Percentiles rank a stretch among this genome's conserved stretches.
phyloP scores from a whole-genome alignment of 53 echinoderm and acorn worm genomes.

The Echinometra lucunter region DNA sequence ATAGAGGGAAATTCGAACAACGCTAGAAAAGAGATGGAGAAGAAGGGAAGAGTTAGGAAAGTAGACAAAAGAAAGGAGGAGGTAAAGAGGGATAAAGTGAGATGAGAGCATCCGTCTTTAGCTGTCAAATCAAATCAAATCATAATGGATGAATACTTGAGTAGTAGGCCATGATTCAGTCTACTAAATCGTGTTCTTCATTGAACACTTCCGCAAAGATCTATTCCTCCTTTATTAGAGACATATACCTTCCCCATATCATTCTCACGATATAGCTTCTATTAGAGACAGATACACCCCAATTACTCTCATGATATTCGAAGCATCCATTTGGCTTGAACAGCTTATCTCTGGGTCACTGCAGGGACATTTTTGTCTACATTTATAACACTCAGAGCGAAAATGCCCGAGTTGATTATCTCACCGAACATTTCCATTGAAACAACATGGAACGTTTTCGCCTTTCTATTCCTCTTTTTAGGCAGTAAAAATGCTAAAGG shows the following conservation, averaged over 20 bases:
- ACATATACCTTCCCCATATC: neutral
- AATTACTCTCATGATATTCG: conserved; percentile 18
- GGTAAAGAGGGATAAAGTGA: neutral
- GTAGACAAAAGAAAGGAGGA: neutral
- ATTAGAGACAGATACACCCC: conserved; percentile 2
- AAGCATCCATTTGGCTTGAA: neutral
- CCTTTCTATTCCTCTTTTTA: neutral
- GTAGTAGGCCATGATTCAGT: conserved; percentile 19
- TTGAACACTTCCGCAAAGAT: conserved; percentile 32
- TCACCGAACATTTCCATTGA: too few relatives aligned
- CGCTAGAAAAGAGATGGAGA: too few relatives aligned
- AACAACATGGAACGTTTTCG: neutral
- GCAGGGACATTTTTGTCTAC: neutral
- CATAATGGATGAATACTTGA: neutral
- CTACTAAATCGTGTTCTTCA: conserved; percentile 32
- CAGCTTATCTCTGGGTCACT: neutral
- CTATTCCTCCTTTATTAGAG: neutral
- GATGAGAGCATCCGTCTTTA: conserved; percentile 18
- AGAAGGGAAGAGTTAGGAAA: neutral
- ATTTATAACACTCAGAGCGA: neutral
- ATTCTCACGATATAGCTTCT: neutral
- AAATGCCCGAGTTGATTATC: neutral
- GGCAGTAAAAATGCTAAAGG: too few relatives aligned
- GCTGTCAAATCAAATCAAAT: conserved; percentile 51
- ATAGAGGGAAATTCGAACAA: too few relatives aligned